phyloP scores from a whole-genome alignment of 2,113 vertebrate species.

The Tychaedon coryphoeus region DNA sequence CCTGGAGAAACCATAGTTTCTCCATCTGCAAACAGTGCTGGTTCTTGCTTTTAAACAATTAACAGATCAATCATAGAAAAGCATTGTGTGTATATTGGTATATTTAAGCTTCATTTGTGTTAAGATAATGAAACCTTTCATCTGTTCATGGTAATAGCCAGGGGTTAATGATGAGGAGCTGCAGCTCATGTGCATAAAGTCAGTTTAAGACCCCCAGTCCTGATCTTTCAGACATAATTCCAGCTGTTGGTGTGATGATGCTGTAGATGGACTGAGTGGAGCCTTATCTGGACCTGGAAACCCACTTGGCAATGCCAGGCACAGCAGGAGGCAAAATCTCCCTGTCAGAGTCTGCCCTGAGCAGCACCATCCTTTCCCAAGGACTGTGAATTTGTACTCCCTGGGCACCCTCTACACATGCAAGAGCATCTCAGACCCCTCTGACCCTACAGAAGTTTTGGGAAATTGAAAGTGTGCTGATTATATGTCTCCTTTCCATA shows the following conservation, averaged over 20 bases:
- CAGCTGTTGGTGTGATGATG: not conserved
- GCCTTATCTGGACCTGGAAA: not conserved
- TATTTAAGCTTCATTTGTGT: not conserved
- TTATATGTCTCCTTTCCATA: not conserved
- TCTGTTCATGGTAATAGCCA: not conserved
- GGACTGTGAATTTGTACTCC: not conserved
- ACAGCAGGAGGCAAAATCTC: not conserved
- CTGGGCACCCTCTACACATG: rapidly evolving
- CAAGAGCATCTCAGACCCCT: not conserved
- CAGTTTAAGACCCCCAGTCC: not conserved
- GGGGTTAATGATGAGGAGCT: not conserved
- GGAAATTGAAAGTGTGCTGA: not conserved
- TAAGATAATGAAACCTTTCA: not conserved
- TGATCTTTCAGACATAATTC: not conserved
- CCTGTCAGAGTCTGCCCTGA: not conserved
- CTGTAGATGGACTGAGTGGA: not conserved
- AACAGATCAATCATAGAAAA: not conserved
- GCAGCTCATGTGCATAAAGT: not conserved
- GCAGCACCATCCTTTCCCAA: not conserved
- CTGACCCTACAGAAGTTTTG: not conserved
- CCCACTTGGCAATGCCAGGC: not conserved
- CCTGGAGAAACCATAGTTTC: not conserved
- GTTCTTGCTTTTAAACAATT: not conserved
- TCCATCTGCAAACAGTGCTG: not conserved
- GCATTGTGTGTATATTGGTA: not conserved